phyloP scores from a whole-genome alignment of 2,888 invertebrate genomes.

The Cryptocephalus moraei region DNA sequence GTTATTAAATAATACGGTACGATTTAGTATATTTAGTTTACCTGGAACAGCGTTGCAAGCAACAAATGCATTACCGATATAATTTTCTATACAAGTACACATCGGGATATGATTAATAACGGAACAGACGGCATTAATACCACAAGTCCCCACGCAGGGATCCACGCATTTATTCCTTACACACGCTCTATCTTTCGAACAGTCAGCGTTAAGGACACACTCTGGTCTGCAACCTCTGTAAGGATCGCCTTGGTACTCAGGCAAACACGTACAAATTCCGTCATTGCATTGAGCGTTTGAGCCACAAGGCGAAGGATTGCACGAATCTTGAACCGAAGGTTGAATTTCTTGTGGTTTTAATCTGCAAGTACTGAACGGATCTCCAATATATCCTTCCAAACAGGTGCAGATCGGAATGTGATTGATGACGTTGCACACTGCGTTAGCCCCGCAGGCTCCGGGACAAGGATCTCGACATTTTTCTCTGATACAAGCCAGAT shows the following conservation, averaged over 20 bases:
- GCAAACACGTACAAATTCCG: conserved; percentile 60
- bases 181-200: conserved; percentile 59
- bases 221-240: conserved; percentile 70
- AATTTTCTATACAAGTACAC: conserved; percentile 61
- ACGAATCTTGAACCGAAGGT: conserved; percentile 34
- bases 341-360: conserved; percentile 34
- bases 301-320: conserved; percentile 53
- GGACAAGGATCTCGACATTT: conserved; percentile 51
- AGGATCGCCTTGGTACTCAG: conserved; percentile 69
- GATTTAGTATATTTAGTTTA: conserved; percentile 24
- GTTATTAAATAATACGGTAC: conserved; percentile 5
- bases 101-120: conserved; percentile 70
- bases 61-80: conserved; percentile 64
- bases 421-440: conserved; percentile 54
- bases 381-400: conserved; percentile 48
- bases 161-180: conserved; percentile 62
- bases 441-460: conserved; percentile 53
- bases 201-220: conserved; percentile 68
- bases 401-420: conserved; percentile 63
- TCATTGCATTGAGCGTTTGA: conserved; percentile 60
- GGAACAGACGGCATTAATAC: conserved; percentile 61
- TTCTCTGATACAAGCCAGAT: conserved; percentile 46
- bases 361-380: conserved; percentile 50
- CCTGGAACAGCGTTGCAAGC: conserved; percentile 45
- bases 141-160: conserved; percentile 73